Conservation (phyloP, 2,888 invertebrate genomes). For the Brenthis ino region DNA sequence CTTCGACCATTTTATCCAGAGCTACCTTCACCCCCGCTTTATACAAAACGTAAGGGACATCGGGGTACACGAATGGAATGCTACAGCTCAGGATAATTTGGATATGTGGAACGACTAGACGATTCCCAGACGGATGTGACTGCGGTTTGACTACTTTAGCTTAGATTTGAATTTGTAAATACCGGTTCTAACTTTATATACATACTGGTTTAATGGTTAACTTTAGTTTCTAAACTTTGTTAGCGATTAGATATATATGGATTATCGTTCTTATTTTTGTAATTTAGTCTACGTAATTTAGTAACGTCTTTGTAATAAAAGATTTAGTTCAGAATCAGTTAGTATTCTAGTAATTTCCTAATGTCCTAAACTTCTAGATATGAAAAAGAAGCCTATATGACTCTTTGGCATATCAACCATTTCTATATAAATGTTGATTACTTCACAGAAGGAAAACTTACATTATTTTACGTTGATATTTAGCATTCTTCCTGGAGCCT, state of each 20-base stretch:
- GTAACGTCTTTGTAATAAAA: no score
- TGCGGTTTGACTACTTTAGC: constrained; percentile 47
- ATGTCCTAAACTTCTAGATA: no score
- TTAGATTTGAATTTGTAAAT: constrained; percentile 46
- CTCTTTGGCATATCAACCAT: no score
- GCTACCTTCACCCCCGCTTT: constrained; percentile 43
- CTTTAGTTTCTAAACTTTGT: not conserved
- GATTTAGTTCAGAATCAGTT: no score
- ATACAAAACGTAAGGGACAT: constrained; percentile 23
- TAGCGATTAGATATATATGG: not conserved
- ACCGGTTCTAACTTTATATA: constrained; percentile 49
- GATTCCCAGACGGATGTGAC: constrained; percentile 64
- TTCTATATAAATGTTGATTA: no score
- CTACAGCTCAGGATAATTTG: constrained; percentile 52
- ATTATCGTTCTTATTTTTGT: no score
- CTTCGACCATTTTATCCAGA: constrained; percentile 54
- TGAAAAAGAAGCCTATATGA: no score
- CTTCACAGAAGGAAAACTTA: no score
- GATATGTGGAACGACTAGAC: constrained; percentile 69
- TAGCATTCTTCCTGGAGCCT: no score
- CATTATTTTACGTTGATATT: no score
- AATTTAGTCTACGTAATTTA: no score
- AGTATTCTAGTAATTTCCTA: no score
- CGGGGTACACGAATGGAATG: constrained; percentile 52
- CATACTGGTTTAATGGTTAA: not conserved